Evolutionary conservation across 2,888 invertebrate species (phyloP).

Genomic region (Meteorus colon): DNA sequence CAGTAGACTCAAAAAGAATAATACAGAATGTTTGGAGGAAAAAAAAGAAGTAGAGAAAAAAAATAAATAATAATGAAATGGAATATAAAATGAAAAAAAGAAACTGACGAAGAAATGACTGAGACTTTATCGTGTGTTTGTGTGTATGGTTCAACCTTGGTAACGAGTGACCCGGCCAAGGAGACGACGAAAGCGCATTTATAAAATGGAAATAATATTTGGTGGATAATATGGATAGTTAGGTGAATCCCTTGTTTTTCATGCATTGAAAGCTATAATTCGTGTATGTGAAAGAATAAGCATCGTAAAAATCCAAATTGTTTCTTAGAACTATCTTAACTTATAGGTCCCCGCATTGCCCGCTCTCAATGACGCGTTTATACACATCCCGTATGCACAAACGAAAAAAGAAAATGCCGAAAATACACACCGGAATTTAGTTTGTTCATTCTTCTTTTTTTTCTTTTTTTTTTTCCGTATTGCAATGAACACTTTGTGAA

Average conservation of each 20-base stretch:
- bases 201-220: constrained; percentile 31
- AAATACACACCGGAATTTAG: constrained; percentile 48
- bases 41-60: constrained; percentile 22
- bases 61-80: neutral
- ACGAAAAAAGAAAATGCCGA: constrained; percentile 40
- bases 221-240: constrained; percentile 2
- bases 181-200: constrained; percentile 34
- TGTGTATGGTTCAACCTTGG: constrained; percentile 34
- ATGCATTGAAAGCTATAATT: constrained; percentile 29
- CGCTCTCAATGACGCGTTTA: neutral
- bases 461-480: neutral
- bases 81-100: neutral
- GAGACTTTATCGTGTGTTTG: constrained; percentile 14
- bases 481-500: constrained; percentile 37
- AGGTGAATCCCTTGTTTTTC: constrained; percentile 28
- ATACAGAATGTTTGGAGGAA: constrained; percentile 17
- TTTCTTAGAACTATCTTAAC: constrained; percentile 61
- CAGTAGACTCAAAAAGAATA: constrained; percentile 20
- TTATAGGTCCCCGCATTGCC: constrained; percentile 17
- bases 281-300: constrained; percentile 58
- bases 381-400: constrained; percentile 11
- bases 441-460: neutral
- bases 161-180: constrained; percentile 40
- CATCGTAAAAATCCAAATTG: constrained; percentile 69
- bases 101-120: neutral